Evolutionary conservation across 2,888 invertebrate species (phyloP).

Genomic region (Drosophila mulleri): DNA sequence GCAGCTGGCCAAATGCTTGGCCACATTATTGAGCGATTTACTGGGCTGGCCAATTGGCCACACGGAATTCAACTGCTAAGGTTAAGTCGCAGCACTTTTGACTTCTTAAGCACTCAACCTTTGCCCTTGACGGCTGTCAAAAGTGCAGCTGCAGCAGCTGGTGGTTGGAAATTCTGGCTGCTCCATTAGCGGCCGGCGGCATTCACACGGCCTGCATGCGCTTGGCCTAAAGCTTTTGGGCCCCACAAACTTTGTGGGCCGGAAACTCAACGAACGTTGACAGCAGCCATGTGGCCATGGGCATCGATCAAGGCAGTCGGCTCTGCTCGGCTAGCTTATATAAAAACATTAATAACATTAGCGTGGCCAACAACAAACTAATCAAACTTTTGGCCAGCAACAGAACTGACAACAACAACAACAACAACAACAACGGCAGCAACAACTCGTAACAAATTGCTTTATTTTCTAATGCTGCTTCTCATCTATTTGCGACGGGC

Average conservation of each 20-base stretch:
- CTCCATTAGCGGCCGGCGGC: slow-evolving; percentile 32
- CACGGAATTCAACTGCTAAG: slow-evolving; percentile 15
- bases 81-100: slow-evolving; percentile 43
- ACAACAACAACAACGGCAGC: slow-evolving; percentile 1
- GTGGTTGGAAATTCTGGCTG: slow-evolving; percentile 27
- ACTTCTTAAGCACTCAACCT: slow-evolving; percentile 19
- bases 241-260: slow-evolving; percentile 40
- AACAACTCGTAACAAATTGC: slow-evolving; percentile 68
- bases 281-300: slow-evolving; percentile 18
- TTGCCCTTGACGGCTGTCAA: background rate
- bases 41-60: slow-evolving; percentile 7
- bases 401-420: slow-evolving; percentile 30
- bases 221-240: slow-evolving; percentile 34
- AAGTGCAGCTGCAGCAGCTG: slow-evolving; percentile 15
- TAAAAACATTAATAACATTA: slow-evolving; percentile 75
- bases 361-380: slow-evolving; percentile 60
- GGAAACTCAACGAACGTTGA: slow-evolving; percentile 23
- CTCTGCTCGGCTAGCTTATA: slow-evolving; percentile 36
- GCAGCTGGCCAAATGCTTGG: slow-evolving; percentile 1
- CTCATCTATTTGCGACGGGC: slow-evolving; percentile 15
- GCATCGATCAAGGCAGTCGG: slow-evolving; percentile 44
- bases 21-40: slow-evolving; percentile 7
- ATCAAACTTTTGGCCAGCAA: slow-evolving; percentile 69
- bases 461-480: slow-evolving; percentile 65
- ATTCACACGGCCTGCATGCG: slow-evolving; percentile 8